phyloP scores from a whole-genome alignment of 30 jellyfish, hydroid and myxozoan species.

The Pseudorhiza aurosa region DNA sequence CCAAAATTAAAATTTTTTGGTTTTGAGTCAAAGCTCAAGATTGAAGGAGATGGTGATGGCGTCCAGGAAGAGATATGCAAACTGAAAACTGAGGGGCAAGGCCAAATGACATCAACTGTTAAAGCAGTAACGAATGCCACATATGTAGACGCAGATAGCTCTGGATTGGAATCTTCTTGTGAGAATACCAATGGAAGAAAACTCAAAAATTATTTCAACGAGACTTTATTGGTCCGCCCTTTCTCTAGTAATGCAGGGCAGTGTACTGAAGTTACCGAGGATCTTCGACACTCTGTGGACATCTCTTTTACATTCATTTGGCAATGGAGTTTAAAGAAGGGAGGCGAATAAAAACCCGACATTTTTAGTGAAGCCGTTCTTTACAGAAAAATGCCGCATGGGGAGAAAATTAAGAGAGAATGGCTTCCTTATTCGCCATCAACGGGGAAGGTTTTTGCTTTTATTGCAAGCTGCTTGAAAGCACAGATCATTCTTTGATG shows the following conservation, averaged over 20 bases:
- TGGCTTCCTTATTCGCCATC: constrained; percentile 35
- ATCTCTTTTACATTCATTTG: no score
- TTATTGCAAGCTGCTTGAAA: constrained; percentile 24
- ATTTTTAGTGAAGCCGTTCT: no score
- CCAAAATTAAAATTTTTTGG: neutral
- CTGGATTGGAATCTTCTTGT: neutral
- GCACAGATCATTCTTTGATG: constrained; percentile 12
- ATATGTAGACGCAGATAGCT: neutral
- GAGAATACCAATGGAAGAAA: neutral
- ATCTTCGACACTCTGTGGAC: no score
- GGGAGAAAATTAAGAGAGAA: constrained; percentile 23
- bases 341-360: no score
- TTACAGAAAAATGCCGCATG: constrained; percentile 23
- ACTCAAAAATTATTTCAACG: no score
- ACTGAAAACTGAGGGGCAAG: constrained; percentile 6
- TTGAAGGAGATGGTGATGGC: neutral
- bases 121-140: neutral
- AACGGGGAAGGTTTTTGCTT: constrained; percentile 37
- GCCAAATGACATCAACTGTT: neutral
- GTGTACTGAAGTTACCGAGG: no score
- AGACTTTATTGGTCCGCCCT: no score
- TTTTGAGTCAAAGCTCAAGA: no score
- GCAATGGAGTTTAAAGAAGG: no score
- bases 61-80: constrained; percentile 16
- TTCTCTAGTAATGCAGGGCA: no score